Percentiles rank a stretch among this genome's conserved stretches.
phyloP scores from a whole-genome alignment of 2,113 vertebrate genomes.

The Typhlomys cinereus region DNA sequence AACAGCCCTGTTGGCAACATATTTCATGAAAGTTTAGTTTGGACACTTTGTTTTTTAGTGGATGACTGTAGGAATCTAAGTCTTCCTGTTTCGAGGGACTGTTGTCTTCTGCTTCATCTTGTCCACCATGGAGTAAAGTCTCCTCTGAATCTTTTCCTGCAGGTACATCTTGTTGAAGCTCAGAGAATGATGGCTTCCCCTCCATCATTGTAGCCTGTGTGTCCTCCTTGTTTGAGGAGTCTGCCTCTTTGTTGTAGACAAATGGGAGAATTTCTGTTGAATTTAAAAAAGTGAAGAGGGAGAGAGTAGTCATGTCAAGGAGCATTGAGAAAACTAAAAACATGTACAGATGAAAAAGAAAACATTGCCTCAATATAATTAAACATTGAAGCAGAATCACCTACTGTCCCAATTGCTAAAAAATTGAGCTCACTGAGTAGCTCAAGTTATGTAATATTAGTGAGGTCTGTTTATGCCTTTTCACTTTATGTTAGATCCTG shows the following conservation, averaged over 20 bases:
- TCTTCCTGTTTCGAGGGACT: background rate
- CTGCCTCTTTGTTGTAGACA: constrained; percentile 69
- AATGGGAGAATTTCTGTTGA: constrained; percentile 81
- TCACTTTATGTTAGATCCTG: background rate
- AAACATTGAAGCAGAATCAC: background rate
- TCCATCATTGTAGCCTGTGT: background rate
- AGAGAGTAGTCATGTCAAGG: background rate
- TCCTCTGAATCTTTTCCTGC: background rate
- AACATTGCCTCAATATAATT: background rate
- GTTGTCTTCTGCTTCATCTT: background rate
- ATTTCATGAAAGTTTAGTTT: rapidly evolving
- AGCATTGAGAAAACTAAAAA: background rate
- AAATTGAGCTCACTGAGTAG: background rate
- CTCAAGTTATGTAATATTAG: background rate
- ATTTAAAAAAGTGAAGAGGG: constrained; percentile 21
- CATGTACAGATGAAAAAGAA: background rate
- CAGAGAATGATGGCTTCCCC: background rate
- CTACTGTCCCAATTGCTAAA: background rate
- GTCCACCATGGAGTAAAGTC: background rate
- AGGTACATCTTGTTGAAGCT: background rate
- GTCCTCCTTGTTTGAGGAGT: constrained; percentile 72
- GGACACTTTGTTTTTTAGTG: background rate
- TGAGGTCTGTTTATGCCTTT: background rate
- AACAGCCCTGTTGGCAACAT: background rate
- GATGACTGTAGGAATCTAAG: background rate